Evolutionary conservation across 2,113 vertebrate species (phyloP).

Genomic region (Indicator indicator): DNA sequence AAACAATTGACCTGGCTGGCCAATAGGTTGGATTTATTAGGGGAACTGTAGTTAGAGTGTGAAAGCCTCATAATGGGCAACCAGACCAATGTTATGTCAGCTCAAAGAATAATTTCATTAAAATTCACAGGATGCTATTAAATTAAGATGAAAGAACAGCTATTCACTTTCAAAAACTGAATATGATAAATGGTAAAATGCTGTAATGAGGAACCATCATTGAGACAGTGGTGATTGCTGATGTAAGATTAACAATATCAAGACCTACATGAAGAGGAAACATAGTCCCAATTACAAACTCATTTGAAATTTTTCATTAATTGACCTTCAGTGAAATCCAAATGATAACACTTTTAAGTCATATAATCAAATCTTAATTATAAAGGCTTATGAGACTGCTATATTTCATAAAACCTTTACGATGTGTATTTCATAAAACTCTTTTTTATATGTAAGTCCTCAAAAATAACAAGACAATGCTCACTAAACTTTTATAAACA

Average conservation of each 20-base stretch:
- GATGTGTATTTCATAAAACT: neutral
- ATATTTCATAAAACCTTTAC: neutral
- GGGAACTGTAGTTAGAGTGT: neutral
- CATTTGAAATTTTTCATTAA: neutral
- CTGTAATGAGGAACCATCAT: neutral
- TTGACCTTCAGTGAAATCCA: neutral
- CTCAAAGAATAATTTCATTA: slow-evolving; percentile 22
- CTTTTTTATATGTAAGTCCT: neutral
- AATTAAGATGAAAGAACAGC: slow-evolving; percentile 18
- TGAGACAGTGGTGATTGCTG: neutral
- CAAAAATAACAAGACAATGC: neutral
- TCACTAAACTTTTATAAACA: neutral
- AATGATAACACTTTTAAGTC: neutral
- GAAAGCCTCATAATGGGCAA: neutral
- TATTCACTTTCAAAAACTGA: slow-evolving; percentile 4
- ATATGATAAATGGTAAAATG: neutral
- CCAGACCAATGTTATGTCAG: neutral
- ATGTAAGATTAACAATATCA: neutral
- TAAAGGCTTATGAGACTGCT: neutral
- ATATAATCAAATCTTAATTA: neutral
- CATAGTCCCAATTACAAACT: neutral
- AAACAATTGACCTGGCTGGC: neutral
- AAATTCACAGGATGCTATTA: neutral
- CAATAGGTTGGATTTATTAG: neutral
- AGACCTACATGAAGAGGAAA: neutral